Percentiles rank a stretch among this genome's conserved stretches.
Conservation (phyloP, 2,888 invertebrate genomes). For the Prosopocoilus inquinatus region DNA sequence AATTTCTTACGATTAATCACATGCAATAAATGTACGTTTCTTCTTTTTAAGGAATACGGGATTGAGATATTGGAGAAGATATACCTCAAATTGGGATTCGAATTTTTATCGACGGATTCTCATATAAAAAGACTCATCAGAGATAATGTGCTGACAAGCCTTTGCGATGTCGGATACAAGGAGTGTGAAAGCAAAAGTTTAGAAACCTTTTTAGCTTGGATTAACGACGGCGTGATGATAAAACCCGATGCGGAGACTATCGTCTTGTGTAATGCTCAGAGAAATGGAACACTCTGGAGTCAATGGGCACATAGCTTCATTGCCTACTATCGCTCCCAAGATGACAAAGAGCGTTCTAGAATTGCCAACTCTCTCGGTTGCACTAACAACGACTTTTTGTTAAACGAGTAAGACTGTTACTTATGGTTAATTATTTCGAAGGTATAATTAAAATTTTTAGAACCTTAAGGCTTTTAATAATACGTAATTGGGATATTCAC, state of each 20-base stretch:
- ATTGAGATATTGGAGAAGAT: slow-evolving; percentile 51
- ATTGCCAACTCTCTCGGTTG: slow-evolving; percentile 66
- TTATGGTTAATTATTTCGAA: too few species aligned
- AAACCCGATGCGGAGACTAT: slow-evolving; percentile 33
- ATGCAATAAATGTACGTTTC: too few species aligned
- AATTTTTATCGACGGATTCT: slow-evolving; percentile 18
- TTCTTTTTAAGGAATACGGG: slow-evolving; percentile 10
- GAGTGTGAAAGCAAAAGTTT: slow-evolving; percentile 24
- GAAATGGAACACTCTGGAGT: slow-evolving; percentile 49
- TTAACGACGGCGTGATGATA: background rate
- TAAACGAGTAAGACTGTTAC: too few species aligned
- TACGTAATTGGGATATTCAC: too few species aligned
- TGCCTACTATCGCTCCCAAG: slow-evolving; percentile 53
- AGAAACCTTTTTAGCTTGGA: slow-evolving; percentile 13
- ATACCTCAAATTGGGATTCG: slow-evolving; percentile 41
- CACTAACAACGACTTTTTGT: slow-evolving; percentile 25
- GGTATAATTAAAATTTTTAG: too few species aligned
- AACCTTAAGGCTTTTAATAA: too few species aligned
- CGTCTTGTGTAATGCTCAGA: slow-evolving; percentile 48
- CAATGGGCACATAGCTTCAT: slow-evolving; percentile 65
- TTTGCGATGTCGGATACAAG: slow-evolving; percentile 26
- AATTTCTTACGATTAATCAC: too few species aligned
- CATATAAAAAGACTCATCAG: slow-evolving; percentile 30
- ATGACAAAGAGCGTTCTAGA: slow-evolving; percentile 60
- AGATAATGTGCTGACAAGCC: slow-evolving; percentile 25